A percentile compares a stretch with the other conserved stretches of the same genome.
Conservation (phyloP, 2,888 invertebrate genomes). For the Arge pagana region DNA sequence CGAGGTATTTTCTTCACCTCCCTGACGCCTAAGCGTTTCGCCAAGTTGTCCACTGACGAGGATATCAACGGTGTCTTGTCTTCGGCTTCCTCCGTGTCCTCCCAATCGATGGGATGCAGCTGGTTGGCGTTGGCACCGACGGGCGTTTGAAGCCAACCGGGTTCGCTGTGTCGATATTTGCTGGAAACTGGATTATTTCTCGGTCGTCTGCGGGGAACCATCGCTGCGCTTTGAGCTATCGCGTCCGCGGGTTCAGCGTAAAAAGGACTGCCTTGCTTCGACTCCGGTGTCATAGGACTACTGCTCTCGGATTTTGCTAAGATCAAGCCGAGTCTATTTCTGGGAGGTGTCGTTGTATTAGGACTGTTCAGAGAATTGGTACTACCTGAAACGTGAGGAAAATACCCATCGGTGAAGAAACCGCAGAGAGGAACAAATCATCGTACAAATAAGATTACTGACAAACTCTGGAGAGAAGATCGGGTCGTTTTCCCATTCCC, state of each 20-base stretch:
- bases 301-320: slow-evolving; percentile 50
- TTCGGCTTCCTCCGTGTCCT: slow-evolving; percentile 51
- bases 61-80: slow-evolving; percentile 61
- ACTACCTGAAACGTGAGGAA: slow-evolving; percentile 55
- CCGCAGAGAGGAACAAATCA: not conserved
- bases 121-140: slow-evolving; percentile 32
- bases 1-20: slow-evolving; percentile 61
- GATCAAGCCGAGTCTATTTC: slow-evolving; percentile 50
- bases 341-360: slow-evolving; percentile 49
- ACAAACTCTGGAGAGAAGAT: slow-evolving; percentile 56
- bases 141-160: slow-evolving; percentile 51
- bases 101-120: slow-evolving; percentile 55
- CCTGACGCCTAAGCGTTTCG: slow-evolving; percentile 49
- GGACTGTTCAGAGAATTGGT: slow-evolving; percentile 64
- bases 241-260: slow-evolving; percentile 91
- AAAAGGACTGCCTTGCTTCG: slow-evolving; percentile 81
- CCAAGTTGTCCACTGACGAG: slow-evolving; percentile 72
- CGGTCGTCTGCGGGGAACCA: slow-evolving; percentile 45
- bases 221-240: slow-evolving; percentile 62
- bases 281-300: slow-evolving; percentile 51
- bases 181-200: slow-evolving; percentile 47
- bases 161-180: slow-evolving; percentile 54
- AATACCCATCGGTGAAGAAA: not conserved
- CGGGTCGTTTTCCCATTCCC: slow-evolving; percentile 48
- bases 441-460: slow-evolving; percentile 29